Evolutionary conservation across 2,888 invertebrate species (phyloP).

Genomic region (Margaritifera margaritifera): DNA sequence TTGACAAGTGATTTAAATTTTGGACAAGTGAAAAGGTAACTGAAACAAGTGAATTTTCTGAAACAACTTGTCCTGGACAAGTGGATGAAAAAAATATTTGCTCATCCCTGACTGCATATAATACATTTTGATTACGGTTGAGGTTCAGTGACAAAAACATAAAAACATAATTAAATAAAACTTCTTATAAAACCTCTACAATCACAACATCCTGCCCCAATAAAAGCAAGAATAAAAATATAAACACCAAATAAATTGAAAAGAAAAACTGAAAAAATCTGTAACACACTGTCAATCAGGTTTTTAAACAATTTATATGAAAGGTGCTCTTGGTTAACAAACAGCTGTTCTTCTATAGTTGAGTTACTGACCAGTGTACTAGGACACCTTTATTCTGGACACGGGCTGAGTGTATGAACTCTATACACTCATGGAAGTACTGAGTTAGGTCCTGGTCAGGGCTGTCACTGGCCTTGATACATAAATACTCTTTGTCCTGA

Average conservation of each 20-base stretch:
- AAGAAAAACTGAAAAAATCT: too few relatives aligned
- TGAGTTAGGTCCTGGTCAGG: constrained; percentile 94
- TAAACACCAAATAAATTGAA: too few relatives aligned
- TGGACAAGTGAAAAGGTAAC: too few relatives aligned
- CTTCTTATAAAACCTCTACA: not conserved
- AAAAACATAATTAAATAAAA: too few relatives aligned
- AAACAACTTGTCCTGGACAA: too few relatives aligned
- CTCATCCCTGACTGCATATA: too few relatives aligned
- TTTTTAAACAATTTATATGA: not conserved
- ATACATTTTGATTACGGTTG: too few relatives aligned
- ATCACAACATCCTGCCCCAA: not conserved
- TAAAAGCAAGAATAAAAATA: not conserved
- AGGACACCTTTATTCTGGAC: constrained; percentile 88
- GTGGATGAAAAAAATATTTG: too few relatives aligned
- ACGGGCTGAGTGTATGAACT: constrained; percentile 95
- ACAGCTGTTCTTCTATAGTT: not conserved
- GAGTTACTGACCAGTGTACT: constrained; percentile 87
- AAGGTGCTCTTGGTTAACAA: not conserved
- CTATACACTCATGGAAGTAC: constrained; percentile 94
- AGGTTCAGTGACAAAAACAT: too few relatives aligned
- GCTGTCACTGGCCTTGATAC: constrained; percentile 95
- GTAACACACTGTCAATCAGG: not conserved
- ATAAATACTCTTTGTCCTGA: constrained; percentile 95
- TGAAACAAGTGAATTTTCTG: too few relatives aligned
- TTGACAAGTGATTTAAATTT: too few relatives aligned